Base-by-base conservation (phyloP, 1,140 invertebrate species). In the Dreissena polymorpha region DNA sequence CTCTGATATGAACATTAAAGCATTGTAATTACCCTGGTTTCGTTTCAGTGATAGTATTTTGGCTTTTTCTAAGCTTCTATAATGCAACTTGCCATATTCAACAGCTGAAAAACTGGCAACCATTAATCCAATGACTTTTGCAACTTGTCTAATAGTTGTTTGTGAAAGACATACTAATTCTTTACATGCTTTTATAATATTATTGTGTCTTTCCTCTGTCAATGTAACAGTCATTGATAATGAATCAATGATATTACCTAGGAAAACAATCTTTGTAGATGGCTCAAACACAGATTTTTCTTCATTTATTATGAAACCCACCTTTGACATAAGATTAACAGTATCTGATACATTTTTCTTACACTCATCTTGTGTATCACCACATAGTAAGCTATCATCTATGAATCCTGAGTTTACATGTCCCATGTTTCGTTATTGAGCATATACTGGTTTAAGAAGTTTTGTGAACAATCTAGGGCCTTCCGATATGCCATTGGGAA, bases 361-460 rank as follows among this genome's bases (percentile, higher is more conserved):
- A n/a, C n/a, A n/a, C n/a, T n/a, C n/a, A n/a, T n/a, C n/a, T n/a
- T n/a, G n/a, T n/a, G n/a, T n/a, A n/a, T n/a, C n/a, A n/a, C n/a
- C n/a, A n/a, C n/a, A n/a, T n/a, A n/a, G n/a, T n/a, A n/a, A n/a
- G 21, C 65, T 70, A 21, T 86, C 85, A 82, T 85, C 85, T 69
- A 86, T 85, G 55, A 79, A 86, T 8, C 75, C 70, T n/a, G 77
- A 60, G 55, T n/a, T 83, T 8, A 64, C 13, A 75, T 81, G 70
- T 49, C 85, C 81, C 71, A 57, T 21, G 3, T 12, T 18, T 79
- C 85, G 69, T 6, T 86, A 25, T 55, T 70, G 53, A 21, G 82
- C 55, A 80, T 84, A 86, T 8, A 84, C 75, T 13, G 81, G 85
- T 71, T 84, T 84, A 18, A 82, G 67, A 10, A 78, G 27, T 21